These are phyloP conservation scores for Esox masquinongy DNA, from an alignment of 2,797 vertebrate genomes.

Conservation along the genomic window DNA sequence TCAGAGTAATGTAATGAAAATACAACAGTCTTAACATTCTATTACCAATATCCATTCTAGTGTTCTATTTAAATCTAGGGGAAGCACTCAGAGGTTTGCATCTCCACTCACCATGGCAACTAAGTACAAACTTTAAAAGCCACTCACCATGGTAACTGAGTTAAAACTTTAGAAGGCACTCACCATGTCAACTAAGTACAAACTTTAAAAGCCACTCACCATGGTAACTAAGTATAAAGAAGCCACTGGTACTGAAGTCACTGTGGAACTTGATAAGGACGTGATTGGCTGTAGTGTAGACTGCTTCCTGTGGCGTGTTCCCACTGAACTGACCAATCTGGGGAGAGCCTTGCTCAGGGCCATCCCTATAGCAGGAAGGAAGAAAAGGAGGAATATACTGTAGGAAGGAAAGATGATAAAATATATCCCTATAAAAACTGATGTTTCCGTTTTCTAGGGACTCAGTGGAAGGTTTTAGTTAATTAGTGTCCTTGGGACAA, in stretches of 20 bases:
- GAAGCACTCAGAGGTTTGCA: background rate
- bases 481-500: background rate
- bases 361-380: slow-evolving; percentile 79
- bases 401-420: too few relatives aligned
- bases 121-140: background rate
- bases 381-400: background rate
- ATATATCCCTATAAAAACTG: too few relatives aligned
- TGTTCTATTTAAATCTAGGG: slow-evolving; percentile 12
- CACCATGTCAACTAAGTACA: slow-evolving; percentile 85
- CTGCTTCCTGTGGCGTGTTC: slow-evolving; percentile 86
- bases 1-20: too few relatives aligned
- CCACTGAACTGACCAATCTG: slow-evolving; percentile 97
- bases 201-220: background rate
- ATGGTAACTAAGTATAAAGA: slow-evolving; percentile 85
- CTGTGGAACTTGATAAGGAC: slow-evolving; percentile 98
- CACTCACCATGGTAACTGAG: slow-evolving; percentile 66
- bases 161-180: slow-evolving; percentile 72
- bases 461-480: background rate
- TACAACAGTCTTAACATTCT: background rate
- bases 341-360: slow-evolving; percentile 91
- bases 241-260: slow-evolving; percentile 97
- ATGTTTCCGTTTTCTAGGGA: too few relatives aligned
- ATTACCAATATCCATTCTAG: background rate
- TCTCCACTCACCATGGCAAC: background rate
- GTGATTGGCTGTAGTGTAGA: slow-evolving; percentile 94